Conservation (phyloP, 2,888 invertebrate species). For the Candidula unifasciata region DNA sequence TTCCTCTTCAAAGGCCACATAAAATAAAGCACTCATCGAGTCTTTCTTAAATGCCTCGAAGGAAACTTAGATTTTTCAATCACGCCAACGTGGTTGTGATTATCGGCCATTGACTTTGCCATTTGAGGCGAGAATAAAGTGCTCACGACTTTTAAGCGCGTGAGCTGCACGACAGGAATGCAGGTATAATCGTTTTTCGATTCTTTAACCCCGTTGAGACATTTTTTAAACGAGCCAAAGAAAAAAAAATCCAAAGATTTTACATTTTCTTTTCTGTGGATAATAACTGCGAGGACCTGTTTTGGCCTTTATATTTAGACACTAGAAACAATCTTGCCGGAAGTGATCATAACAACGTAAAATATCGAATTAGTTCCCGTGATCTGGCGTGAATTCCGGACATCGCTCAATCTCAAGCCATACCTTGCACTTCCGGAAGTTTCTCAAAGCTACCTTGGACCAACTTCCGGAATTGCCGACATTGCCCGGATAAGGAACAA, state of each 20-base stretch:
- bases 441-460: conserved; percentile 12
- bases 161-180: conserved; percentile 9
- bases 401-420: conserved; percentile 24
- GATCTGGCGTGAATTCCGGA: conserved; percentile 33
- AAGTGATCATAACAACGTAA: conserved; percentile 32
- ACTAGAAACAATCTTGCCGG: neutral
- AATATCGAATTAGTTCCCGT: conserved; percentile 37
- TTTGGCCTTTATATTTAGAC: conserved; percentile 29
- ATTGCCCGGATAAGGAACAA: conserved; percentile 24
- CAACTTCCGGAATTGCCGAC: conserved; percentile 27
- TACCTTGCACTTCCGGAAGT: conserved; percentile 41
- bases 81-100: neutral
- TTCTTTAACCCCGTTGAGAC: neutral
- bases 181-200: neutral
- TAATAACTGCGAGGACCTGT: neutral
- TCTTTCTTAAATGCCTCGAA: conserved; percentile 26
- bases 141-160: conserved; percentile 6
- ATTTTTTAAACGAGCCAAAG: neutral
- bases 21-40: conserved; percentile 12
- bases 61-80: conserved; percentile 1
- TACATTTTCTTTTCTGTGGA: neutral
- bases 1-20: conserved; percentile 28
- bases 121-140: conserved; percentile 34
- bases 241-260: neutral
- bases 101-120: neutral